phyloP scores from a whole-genome alignment of 2,888 invertebrate genomes.

The Papilio elwesi region DNA sequence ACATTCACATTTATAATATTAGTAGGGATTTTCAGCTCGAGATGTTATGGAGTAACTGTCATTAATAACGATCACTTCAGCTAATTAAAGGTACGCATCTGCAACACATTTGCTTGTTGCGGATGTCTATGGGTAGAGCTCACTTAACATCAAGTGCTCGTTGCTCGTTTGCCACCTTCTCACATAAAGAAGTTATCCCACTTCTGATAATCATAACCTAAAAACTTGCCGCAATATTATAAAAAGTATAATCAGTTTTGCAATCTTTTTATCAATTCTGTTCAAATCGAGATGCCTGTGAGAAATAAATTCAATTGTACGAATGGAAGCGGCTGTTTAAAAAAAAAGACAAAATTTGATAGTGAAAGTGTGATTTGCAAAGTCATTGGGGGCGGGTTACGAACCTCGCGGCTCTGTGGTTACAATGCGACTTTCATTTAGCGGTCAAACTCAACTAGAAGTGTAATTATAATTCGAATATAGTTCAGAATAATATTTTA shows the following conservation, averaged over 20 bases:
- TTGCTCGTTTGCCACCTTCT: too few species aligned
- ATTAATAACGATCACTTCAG: not conserved
- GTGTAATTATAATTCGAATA: slow-evolving; percentile 6
- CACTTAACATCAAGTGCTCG: too few species aligned
- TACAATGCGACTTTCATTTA: slow-evolving; percentile 5
- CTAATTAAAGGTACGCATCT: too few species aligned
- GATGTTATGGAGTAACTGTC: not conserved
- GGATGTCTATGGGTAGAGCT: too few species aligned
- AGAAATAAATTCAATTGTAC: slow-evolving; percentile 26
- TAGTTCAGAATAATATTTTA: not conserved
- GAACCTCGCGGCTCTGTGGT: slow-evolving; percentile 18
- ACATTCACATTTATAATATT: too few species aligned
- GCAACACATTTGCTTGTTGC: too few species aligned
- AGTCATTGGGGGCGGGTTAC: slow-evolving; percentile 22
- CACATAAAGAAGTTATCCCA: slow-evolving; percentile 5
- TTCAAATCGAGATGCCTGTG: slow-evolving; percentile 14
- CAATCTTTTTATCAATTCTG: slow-evolving; percentile 1
- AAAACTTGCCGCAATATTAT: not conserved
- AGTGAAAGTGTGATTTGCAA: slow-evolving; percentile 26
- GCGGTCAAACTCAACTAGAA: not conserved
- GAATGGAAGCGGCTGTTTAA: not conserved
- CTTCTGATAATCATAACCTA: not conserved
- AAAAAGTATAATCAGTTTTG: not conserved
- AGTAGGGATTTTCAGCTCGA: too few species aligned
- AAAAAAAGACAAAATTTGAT: slow-evolving; percentile 1